phyloP scores from a whole-genome alignment of 1,140 invertebrate species.

The Plectrocnemia conspersa region DNA sequence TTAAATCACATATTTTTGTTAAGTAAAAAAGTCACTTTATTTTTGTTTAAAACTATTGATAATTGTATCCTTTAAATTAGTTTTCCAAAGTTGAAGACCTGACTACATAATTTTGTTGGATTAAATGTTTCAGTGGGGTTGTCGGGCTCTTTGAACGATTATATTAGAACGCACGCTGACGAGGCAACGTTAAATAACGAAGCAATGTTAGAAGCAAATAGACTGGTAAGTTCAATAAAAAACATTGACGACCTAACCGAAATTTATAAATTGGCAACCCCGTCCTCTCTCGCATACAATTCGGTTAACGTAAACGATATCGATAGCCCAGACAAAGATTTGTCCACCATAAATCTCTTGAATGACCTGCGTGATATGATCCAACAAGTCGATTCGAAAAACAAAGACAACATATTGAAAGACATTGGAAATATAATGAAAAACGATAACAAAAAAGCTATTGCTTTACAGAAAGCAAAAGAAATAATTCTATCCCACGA shows the following conservation, averaged over 20 bases:
- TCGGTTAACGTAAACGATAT: neutral
- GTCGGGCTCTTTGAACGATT: slow-evolving; percentile 29
- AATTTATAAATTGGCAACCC: slow-evolving; percentile 18
- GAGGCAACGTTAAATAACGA: slow-evolving; percentile 32
- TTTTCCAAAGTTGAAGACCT: neutral
- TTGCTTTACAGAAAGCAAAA: neutral
- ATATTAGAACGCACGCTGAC: slow-evolving; percentile 33
- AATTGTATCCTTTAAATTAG: neutral
- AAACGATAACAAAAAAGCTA: slow-evolving; percentile 1
- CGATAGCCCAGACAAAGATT: neutral
- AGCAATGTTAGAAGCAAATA: slow-evolving; percentile 29
- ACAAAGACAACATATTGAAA: slow-evolving; percentile 23
- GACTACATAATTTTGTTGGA: slow-evolving; percentile 7
- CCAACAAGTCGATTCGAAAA: slow-evolving; percentile 22
- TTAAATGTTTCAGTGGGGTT: slow-evolving; percentile 30
- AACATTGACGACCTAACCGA: slow-evolving; percentile 7
- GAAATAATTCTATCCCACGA: slow-evolving; percentile 11
- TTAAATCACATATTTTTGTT: too few relatives aligned
- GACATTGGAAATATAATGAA: slow-evolving; percentile 32
- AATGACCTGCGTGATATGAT: slow-evolving; percentile 26
- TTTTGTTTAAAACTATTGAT: neutral
- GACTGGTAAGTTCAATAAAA: slow-evolving; percentile 31
- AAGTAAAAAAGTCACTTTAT: too few relatives aligned
- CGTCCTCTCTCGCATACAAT: slow-evolving; percentile 25
- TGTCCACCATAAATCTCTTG: slow-evolving; percentile 20